Conservation (phyloP, 2,888 invertebrate species). For the Geotrupes spiniger region DNA sequence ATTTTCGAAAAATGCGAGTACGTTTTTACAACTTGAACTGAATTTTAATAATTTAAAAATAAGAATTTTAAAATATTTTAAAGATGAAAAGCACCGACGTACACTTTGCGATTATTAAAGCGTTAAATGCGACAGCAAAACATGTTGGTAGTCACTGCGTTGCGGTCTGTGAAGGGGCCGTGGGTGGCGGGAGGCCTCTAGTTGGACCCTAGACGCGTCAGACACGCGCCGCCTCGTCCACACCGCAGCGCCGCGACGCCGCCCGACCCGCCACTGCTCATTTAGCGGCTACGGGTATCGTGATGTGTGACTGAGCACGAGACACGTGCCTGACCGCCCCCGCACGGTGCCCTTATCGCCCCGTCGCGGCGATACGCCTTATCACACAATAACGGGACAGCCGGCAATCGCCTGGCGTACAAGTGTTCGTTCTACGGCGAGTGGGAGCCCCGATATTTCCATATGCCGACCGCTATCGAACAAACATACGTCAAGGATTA, state of each 20-base stretch:
- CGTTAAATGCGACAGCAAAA: too few relatives aligned
- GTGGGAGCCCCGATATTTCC: neutral
- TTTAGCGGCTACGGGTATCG: constrained; percentile 8
- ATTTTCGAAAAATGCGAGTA: too few relatives aligned
- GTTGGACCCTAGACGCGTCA: constrained; percentile 52
- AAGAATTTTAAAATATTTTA: too few relatives aligned
- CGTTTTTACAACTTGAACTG: too few relatives aligned
- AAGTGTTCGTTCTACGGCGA: constrained; percentile 8
- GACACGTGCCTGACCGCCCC: constrained; percentile 24
- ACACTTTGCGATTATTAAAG: too few relatives aligned
- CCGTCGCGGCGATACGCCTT: constrained; percentile 22
- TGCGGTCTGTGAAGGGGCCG: constrained; percentile 23
- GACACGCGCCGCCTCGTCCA: constrained; percentile 50
- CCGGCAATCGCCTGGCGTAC: constrained; percentile 9
- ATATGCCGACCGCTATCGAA: constrained; percentile 11
- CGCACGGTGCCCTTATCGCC: constrained; percentile 23
- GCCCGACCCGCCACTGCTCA: constrained; percentile 17
- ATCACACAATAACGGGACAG: constrained; percentile 18
- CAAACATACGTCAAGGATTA: constrained; percentile 11
- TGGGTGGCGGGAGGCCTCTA: constrained; percentile 38
- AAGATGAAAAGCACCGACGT: too few relatives aligned
- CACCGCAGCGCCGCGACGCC: constrained; percentile 37
- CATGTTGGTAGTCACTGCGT: constrained; percentile 39
- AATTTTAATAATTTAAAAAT: too few relatives aligned
- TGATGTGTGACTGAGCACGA: constrained; percentile 22